Conservation (phyloP, 2,888 invertebrate genomes). For the Scaeva pyrastri region DNA sequence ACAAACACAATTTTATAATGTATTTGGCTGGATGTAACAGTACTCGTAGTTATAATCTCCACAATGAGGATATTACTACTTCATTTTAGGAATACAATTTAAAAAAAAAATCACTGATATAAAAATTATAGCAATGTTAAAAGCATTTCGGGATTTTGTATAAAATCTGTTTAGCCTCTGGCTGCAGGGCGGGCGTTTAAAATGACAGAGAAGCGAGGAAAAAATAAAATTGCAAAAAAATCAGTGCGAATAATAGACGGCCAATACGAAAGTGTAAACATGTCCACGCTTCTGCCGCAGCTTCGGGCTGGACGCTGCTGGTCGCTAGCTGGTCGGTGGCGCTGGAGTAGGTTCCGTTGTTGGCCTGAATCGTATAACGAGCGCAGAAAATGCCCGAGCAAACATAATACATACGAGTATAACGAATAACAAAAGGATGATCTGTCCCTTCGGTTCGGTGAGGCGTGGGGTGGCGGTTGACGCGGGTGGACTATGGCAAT, state of each 20-base stretch:
- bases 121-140: constrained; percentile 55
- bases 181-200: constrained; percentile 17
- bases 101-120: constrained; percentile 49
- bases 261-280: constrained; percentile 63
- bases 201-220: constrained; percentile 6
- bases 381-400: constrained; percentile 15
- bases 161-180: constrained; percentile 42
- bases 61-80: not conserved
- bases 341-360: not conserved
- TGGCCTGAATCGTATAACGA: constrained; percentile 58
- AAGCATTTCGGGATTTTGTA: constrained; percentile 55
- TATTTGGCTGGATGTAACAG: too few species aligned
- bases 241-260: constrained; percentile 46
- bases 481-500: constrained; percentile 21
- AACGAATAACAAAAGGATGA: constrained; percentile 60
- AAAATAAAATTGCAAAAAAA: constrained; percentile 1
- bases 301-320: not conserved
- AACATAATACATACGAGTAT: constrained; percentile 64
- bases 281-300: constrained; percentile 30
- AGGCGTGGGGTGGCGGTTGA: not conserved
- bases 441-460: constrained; percentile 11
- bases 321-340: too few species aligned
- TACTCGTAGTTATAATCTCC: not conserved
- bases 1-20: too few species aligned
- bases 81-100: constrained; percentile 27